phyloP scores from a whole-genome alignment of 2,888 invertebrate genomes.

The Neoascia interrupta region DNA sequence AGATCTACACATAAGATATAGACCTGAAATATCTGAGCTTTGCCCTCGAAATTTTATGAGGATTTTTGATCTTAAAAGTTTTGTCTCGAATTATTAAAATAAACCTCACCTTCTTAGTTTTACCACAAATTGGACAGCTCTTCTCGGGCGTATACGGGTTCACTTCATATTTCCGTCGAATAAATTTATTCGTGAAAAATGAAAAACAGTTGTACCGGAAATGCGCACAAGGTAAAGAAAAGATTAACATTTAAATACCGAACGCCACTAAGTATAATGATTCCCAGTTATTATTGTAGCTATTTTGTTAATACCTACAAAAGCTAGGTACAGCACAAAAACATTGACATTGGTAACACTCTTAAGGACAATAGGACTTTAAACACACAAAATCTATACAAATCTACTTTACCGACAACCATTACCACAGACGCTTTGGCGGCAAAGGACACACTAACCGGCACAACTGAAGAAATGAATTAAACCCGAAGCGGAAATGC shows the following conservation, averaged over 20 bases:
- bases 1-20: too few species aligned
- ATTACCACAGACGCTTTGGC: background rate
- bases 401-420: conserved; percentile 46
- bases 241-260: conserved; percentile 34
- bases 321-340: background rate
- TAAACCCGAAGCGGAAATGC: background rate
- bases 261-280: background rate
- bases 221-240: conserved; percentile 30
- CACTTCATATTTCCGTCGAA: conserved; percentile 67
- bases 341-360: background rate
- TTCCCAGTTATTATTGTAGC: background rate
- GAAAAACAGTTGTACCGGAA: conserved; percentile 41
- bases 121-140: conserved; percentile 41
- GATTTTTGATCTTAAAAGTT: too few species aligned
- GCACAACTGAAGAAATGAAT: too few species aligned
- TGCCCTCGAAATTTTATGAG: too few species aligned
- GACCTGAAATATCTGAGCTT: too few species aligned
- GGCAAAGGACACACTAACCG: conserved; percentile 16
- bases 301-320: background rate
- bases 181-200: conserved; percentile 56
- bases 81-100: too few species aligned
- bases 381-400: background rate
- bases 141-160: conserved; percentile 37
- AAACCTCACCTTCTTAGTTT: conserved; percentile 34
- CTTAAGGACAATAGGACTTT: background rate